phyloP scores from a whole-genome alignment of 2,797 vertebrate genomes.

The Borostomias antarcticus region DNA sequence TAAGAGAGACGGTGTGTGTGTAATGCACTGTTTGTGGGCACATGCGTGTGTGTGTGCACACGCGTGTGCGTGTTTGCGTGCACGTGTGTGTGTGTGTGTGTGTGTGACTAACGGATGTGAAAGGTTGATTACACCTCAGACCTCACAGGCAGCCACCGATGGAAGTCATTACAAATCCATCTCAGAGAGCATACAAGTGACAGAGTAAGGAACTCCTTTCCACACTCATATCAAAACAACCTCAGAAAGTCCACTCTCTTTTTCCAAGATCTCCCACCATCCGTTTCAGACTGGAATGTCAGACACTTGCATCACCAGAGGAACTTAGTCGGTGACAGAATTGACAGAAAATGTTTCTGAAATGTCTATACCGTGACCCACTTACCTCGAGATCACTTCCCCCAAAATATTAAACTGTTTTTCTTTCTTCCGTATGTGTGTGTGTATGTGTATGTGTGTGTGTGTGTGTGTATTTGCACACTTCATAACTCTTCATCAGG shows the following conservation, averaged over 20 bases:
- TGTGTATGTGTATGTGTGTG: conserved; percentile 9
- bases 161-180: conserved; percentile 38
- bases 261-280: conserved; percentile 47
- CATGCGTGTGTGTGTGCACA: too few species aligned
- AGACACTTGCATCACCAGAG: conserved; percentile 29
- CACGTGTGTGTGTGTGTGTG: neutral
- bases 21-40: neutral
- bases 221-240: conserved; percentile 21
- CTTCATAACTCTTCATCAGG: neutral
- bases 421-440: neutral
- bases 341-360: conserved; percentile 27
- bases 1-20: too few species aligned
- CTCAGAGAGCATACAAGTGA: conserved; percentile 20
- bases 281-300: conserved; percentile 37
- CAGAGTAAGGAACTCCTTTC: conserved; percentile 38
- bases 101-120: neutral
- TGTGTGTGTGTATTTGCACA: neutral
- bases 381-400: conserved; percentile 50
- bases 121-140: conserved; percentile 35
- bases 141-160: conserved; percentile 45
- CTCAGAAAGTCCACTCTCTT: conserved; percentile 18
- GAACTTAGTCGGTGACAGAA: conserved; percentile 51
- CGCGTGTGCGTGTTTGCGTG: neutral
- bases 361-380: conserved; percentile 31
- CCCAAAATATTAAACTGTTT: conserved; percentile 2